Evolutionary conservation across 2,888 invertebrate genomes (phyloP), one percentile per base, ranked within the genome.

Genomic region (Malthinus seriepunctatus): DNA sequence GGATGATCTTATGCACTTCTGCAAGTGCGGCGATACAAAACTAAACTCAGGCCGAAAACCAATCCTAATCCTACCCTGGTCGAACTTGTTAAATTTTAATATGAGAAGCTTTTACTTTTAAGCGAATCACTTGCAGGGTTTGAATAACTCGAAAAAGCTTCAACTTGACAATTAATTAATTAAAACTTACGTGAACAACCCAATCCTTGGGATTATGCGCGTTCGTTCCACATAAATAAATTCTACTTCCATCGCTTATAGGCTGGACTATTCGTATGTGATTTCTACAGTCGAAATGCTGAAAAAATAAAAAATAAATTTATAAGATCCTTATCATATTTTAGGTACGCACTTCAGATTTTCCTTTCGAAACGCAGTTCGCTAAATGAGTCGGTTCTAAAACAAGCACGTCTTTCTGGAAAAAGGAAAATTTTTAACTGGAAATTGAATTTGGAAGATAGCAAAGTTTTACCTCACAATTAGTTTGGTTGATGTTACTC

Each of bases 231-330:
- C 95, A 95, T 64, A 95, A 88, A 79, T 95, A 95, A 56, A 95
- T 86, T 60, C 93, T 85, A 69, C 88, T 86, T 51, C 94, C 94
- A 76, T 93, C 91, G 15, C 92, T 92, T 88, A 95, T 93, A 32
- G 94, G 90, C 76, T 95, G 95, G 72, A 95, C 95, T 64, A 95
- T 95, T 72, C 95, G 86, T 67, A 95, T 90, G 81, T 95, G 95
- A 80, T 95, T 95, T 63, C 94, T 88, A 79, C 95, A 95, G 79
- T 95, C 95, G 79, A 95, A 95, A 78, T 93, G 91, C 95, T 95
- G 86, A 54, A 84, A 82, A 71, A 76, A 72, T 75, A 69, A 5
- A 23, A 23, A 23, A 23, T 23, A 35, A 49, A 49, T 48, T 32
- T 32, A 46, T 23, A 23, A 23, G 23, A 23, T 5, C 23, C 23